Evolutionary conservation across 1,140 invertebrate species (phyloP).

Genomic region (Saccostrea echinata): DNA sequence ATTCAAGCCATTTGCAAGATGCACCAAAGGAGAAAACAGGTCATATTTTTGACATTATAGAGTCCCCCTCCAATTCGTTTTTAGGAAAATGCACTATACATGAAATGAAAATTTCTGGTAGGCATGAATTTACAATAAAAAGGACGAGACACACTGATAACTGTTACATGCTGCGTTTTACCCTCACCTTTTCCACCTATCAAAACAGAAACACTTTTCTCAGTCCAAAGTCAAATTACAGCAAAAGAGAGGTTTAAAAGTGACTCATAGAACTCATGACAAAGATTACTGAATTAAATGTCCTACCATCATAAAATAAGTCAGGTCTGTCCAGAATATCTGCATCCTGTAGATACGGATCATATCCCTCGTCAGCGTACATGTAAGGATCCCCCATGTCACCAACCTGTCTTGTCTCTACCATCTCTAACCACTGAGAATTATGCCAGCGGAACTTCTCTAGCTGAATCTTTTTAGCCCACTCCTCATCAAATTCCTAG

Average conservation of each 20-base stretch:
- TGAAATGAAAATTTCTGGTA: too few relatives aligned
- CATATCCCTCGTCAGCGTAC: slow-evolving; percentile 75
- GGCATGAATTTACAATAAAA: neutral
- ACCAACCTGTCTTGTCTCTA: slow-evolving; percentile 82
- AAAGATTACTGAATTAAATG: neutral
- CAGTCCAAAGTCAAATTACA: neutral
- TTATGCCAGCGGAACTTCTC: slow-evolving; percentile 98
- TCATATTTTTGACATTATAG: too few relatives aligned
- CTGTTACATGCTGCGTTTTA: neutral
- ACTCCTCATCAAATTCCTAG: slow-evolving; percentile 91
- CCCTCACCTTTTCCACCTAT: slow-evolving; percentile 35
- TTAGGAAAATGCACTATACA: too few relatives aligned
- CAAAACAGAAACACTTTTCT: slow-evolving; percentile 7
- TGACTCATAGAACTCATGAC: neutral
- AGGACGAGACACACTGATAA: neutral
- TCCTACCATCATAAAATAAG: slow-evolving; percentile 75
- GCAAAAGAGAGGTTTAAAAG: neutral
- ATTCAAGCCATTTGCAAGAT: too few relatives aligned
- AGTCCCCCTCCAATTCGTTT: too few relatives aligned
- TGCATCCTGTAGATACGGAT: slow-evolving; percentile 77
- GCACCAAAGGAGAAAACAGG: too few relatives aligned
- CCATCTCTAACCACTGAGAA: slow-evolving; percentile 98
- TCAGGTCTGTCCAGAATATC: slow-evolving; percentile 78
- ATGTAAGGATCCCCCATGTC: slow-evolving; percentile 75
- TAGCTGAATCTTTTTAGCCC: slow-evolving; percentile 94